These are phyloP conservation scores for Phainopepla nitens DNA, from an alignment of 2,113 vertebrate species.

Conservation along the genomic window DNA sequence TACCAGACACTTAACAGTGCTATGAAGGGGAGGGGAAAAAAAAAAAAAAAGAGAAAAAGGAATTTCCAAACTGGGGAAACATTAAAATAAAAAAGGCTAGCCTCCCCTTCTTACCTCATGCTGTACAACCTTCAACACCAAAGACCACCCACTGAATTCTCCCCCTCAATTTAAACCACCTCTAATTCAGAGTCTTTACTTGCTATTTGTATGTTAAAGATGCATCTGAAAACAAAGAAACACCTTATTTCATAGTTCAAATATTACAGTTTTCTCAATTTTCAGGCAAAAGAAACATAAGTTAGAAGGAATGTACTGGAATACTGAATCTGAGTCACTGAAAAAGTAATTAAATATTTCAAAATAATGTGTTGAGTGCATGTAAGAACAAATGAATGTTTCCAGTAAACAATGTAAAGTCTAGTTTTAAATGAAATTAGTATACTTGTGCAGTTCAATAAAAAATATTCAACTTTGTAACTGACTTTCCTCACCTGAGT, in stretches of 20 bases:
- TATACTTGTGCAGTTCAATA: neutral
- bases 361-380: neutral
- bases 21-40: fast-evolving
- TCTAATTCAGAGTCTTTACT: neutral
- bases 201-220: neutral
- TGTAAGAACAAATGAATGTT: neutral
- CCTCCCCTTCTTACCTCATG: neutral
- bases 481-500: constrained; percentile 67
- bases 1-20: neutral
- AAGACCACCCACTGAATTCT: neutral
- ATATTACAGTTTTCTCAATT: neutral
- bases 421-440: neutral
- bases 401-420: neutral
- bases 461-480: neutral
- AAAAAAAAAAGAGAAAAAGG: neutral
- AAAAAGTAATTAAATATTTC: neutral
- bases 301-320: neutral
- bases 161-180: neutral
- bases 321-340: neutral
- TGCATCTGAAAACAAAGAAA: neutral
- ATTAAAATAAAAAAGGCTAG: neutral
- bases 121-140: neutral
- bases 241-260: neutral
- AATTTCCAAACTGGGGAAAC: neutral
- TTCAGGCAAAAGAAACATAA: neutral